Evolutionary conservation across 2,888 invertebrate species (phyloP).

Genomic region (Sminthurides aquaticus): DNA sequence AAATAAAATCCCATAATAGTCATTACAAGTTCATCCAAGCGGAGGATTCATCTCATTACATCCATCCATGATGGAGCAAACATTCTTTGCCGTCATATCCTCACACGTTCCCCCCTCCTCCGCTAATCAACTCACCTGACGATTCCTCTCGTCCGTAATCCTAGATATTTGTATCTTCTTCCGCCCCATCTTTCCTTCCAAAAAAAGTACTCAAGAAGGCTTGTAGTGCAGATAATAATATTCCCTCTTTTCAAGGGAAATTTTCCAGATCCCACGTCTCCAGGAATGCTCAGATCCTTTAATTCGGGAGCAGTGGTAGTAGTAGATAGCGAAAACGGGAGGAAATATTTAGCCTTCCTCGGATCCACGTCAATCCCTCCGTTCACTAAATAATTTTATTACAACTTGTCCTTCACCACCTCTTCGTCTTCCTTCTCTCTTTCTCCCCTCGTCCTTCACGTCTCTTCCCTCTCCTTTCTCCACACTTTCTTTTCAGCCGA

Average conservation of each 20-base stretch:
- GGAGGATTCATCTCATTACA: too few relatives aligned
- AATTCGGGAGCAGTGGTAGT: too few relatives aligned
- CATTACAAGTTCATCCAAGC: background rate
- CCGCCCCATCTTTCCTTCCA: constrained; percentile 79
- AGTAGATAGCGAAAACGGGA: background rate
- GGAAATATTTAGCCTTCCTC: too few relatives aligned
- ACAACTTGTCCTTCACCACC: constrained; percentile 1
- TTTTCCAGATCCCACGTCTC: too few relatives aligned
- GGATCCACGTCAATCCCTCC: background rate
- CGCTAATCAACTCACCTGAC: constrained; percentile 63
- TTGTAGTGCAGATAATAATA: too few relatives aligned
- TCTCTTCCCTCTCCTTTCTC: background rate
- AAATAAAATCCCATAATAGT: too few relatives aligned
- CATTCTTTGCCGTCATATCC: too few relatives aligned
- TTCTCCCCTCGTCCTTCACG: background rate
- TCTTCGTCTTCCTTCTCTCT: background rate
- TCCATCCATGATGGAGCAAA: too few relatives aligned
- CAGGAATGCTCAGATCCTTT: too few relatives aligned
- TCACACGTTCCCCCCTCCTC: background rate
- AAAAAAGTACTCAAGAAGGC: background rate
- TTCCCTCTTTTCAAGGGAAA: too few relatives aligned
- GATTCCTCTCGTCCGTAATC: constrained; percentile 99
- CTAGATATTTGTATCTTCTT: constrained; percentile 99
- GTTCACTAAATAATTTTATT: constrained; percentile 48
- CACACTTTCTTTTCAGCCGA: background rate